Base-by-base conservation (phyloP, 2,113 vertebrate genomes). In the Gymnorhina tibicen region DNA sequence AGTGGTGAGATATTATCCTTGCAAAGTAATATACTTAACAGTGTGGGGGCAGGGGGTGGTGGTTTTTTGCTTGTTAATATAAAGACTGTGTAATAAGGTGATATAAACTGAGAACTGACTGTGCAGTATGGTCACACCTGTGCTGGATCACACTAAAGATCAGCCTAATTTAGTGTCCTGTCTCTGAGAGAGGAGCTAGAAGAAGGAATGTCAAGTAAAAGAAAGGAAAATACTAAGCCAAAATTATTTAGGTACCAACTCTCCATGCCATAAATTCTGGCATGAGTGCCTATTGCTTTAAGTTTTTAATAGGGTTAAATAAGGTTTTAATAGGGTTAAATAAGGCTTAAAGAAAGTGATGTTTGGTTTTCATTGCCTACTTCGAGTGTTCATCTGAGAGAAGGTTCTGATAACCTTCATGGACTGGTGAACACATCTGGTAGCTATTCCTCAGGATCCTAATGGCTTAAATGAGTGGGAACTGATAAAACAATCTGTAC, bases 31-130 rank as follows among this genome's bases (percentile, higher is more conserved):
- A 37, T 27, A 4, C n/a, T 32, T 59, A 22, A 58, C n/a, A 46
- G 7, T 14, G 35, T 35, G 24, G 8, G 11, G 12, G 6, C 2
- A 26, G 26, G 12, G 6, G 4, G 1, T 27, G 27, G 12, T 46
- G 42, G 4, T 46, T 73, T 11, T 56, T 80, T 90, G 12, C 12
- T 85, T 53, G 3, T 78, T 39, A 24, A 32, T 28, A 11, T 27
- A 60, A 72, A 50, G 20, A 12, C 6, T 4, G 1, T 55, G 10
- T 39, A 35, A 22, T 27, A 32, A 56, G 28, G 1, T 47, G n/a
- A 52, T 7, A 12, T 10, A 79, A 88, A 52, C 22, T 73, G 26
- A 24, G 69, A 85, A 37, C 4, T 82, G 46, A 23, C 37, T 16
- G 6, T 32, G 22, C 10, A 30, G 2, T 33, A 3, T 66, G 44